Percentiles rank a stretch among this genome's conserved stretches.
Evolutionary conservation across 53 echinoderm and acorn worm species (phyloP).

Genomic region (Glandiceps talaboti): DNA sequence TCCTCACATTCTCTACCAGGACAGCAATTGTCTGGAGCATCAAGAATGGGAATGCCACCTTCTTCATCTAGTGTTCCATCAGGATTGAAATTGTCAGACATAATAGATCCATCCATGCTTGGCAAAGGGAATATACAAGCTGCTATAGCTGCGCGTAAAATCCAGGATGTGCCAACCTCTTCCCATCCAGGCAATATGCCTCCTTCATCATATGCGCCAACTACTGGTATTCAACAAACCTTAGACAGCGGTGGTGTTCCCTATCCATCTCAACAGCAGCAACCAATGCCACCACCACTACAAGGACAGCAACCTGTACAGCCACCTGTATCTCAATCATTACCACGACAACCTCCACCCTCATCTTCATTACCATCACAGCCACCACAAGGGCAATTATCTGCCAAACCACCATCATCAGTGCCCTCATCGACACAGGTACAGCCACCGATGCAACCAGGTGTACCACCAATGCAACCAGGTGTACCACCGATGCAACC

Average conservation of each 20-base stretch:
- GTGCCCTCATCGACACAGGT: not conserved
- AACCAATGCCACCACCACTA: constrained; percentile 2
- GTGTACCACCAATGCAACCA: constrained; percentile 3
- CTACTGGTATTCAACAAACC: not conserved
- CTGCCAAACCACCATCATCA: constrained; percentile 5
- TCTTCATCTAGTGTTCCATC: too few relatives aligned
- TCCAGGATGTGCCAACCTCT: constrained; percentile 1
- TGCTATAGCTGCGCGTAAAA: constrained; percentile 1
- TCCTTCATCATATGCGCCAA: not conserved
- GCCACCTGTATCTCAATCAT: constrained; percentile 8
- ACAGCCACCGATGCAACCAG: not conserved
- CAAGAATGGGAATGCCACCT: too few relatives aligned
- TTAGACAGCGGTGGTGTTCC: not conserved
- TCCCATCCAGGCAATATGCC: constrained; percentile 7
- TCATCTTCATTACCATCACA: constrained; percentile 14
- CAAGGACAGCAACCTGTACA: constrained; percentile 4
- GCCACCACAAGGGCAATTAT: not conserved
- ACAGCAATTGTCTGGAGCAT: too few relatives aligned
- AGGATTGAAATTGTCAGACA: too few relatives aligned
- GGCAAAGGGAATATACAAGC: not conserved
- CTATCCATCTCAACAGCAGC: constrained; percentile 2
- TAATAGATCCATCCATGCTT: too few relatives aligned
- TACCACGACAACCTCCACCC: constrained; percentile 8
- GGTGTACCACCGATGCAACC: not conserved
- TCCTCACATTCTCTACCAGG: not conserved